A percentile compares a stretch with the other conserved stretches of the same genome.
phyloP scores from a whole-genome alignment of 2,797 vertebrate genomes.

The Hybognathus amarus region DNA sequence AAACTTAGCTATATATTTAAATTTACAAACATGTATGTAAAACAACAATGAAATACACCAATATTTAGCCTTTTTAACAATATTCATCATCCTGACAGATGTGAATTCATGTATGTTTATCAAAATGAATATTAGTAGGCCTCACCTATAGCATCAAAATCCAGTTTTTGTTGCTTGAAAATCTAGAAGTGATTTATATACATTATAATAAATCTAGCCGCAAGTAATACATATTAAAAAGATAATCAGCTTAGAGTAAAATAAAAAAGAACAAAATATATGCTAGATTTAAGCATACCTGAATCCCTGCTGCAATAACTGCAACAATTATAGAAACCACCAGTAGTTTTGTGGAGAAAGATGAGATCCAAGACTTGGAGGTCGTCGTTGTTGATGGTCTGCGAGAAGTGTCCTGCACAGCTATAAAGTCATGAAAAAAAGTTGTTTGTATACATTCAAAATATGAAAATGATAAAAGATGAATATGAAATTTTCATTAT shows the following conservation, averaged over 20 bases:
- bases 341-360: not conserved
- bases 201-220: not conserved
- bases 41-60: not conserved
- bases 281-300: not conserved
- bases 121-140: not conserved
- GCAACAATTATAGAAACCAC: not conserved
- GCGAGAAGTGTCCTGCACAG: not conserved
- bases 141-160: conserved; percentile 2
- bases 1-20: not conserved
- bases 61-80: not conserved
- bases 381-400: not conserved
- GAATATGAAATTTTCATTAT: not conserved
- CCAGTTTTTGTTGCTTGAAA: not conserved
- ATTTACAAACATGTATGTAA: not conserved
- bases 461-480: not conserved
- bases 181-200: not conserved
- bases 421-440: not conserved
- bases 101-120: not conserved
- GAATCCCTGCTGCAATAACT: not conserved
- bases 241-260: not conserved
- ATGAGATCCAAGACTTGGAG: not conserved
- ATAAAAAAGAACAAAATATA: not conserved
- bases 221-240: not conserved
- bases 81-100: not conserved
- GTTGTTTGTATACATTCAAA: not conserved